A percentile compares a stretch with the other conserved stretches of the same genome.
These are phyloP conservation scores for Dorcus parallelipipedus DNA, from an alignment of 2,888 invertebrate genomes.

Conservation along the genomic window DNA sequence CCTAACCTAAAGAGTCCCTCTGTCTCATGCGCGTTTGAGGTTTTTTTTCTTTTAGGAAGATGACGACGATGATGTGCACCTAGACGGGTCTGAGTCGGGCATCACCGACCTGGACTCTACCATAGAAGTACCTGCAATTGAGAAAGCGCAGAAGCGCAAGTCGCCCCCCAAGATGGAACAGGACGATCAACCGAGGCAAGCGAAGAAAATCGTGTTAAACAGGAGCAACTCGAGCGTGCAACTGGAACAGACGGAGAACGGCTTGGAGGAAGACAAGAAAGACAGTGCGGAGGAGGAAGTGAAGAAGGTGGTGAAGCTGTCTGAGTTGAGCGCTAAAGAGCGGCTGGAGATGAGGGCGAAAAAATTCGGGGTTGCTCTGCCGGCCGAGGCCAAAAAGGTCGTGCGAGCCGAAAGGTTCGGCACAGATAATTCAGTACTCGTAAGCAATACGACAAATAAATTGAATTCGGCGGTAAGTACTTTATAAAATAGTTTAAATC, in stretches of 20 bases:
- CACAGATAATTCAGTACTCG: not conserved
- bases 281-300: conserved; percentile 30
- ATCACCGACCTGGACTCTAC: conserved; percentile 41
- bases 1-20: too few relatives aligned
- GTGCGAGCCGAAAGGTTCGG: conserved; percentile 69
- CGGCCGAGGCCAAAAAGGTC: conserved; percentile 61
- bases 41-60: conserved; percentile 23
- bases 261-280: conserved; percentile 20
- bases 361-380: conserved; percentile 67
- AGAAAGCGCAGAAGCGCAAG: conserved; percentile 36
- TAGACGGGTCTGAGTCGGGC: conserved; percentile 41
- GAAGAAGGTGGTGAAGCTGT: conserved; percentile 58
- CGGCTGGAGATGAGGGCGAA: conserved; percentile 76
- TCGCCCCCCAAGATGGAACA: conserved; percentile 24
- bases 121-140: conserved; percentile 33
- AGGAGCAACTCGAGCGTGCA: conserved; percentile 41
- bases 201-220: conserved; percentile 64
- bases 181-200: conserved; percentile 37
- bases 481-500: too few relatives aligned
- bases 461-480: not conserved
- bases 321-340: conserved; percentile 58
- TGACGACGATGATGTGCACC: conserved; percentile 45
- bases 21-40: not conserved
- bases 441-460: conserved; percentile 11
- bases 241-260: conserved; percentile 17